These are phyloP conservation scores for Pampusana beccarii DNA, from an alignment of 2,113 vertebrate genomes.

Conservation along the genomic window DNA sequence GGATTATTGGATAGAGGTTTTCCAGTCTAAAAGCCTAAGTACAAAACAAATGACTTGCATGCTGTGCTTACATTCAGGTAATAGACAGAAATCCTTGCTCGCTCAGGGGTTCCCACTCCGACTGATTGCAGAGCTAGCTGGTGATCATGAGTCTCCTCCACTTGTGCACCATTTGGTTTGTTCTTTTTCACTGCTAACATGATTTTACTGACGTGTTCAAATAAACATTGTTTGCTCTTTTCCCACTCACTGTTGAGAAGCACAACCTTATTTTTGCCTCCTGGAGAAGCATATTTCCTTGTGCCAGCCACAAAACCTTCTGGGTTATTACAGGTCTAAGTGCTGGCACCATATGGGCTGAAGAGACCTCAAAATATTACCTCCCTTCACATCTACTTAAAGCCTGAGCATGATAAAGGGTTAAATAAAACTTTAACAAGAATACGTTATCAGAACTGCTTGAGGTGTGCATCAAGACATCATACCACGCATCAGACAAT, in stretches of 20 bases:
- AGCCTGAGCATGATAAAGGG: not conserved
- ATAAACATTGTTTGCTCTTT: not conserved
- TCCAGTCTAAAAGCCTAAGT: not conserved
- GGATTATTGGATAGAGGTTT: constrained; percentile 9
- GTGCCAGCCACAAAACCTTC: not conserved
- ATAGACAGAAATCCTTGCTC: not conserved
- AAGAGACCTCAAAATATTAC: not conserved
- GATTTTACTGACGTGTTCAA: constrained; percentile 4
- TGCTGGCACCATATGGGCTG: not conserved
- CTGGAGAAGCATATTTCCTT: not conserved
- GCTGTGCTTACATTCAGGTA: constrained; percentile 35
- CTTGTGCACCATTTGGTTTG: not conserved
- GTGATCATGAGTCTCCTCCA: not conserved
- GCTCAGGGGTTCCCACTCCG: not conserved
- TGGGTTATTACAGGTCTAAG: not conserved
- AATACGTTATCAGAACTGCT: not conserved
- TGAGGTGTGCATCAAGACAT: not conserved
- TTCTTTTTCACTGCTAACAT: not conserved
- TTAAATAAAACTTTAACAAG: not conserved
- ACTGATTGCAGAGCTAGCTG: not conserved
- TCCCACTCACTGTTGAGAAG: not conserved
- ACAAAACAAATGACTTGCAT: constrained; percentile 5
- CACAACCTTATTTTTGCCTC: not conserved
- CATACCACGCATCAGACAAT: not conserved
- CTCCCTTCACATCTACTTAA: not conserved